Conservation (phyloP, 53 echinoderm and acorn worm genomes). For the Arbacia lixula region DNA sequence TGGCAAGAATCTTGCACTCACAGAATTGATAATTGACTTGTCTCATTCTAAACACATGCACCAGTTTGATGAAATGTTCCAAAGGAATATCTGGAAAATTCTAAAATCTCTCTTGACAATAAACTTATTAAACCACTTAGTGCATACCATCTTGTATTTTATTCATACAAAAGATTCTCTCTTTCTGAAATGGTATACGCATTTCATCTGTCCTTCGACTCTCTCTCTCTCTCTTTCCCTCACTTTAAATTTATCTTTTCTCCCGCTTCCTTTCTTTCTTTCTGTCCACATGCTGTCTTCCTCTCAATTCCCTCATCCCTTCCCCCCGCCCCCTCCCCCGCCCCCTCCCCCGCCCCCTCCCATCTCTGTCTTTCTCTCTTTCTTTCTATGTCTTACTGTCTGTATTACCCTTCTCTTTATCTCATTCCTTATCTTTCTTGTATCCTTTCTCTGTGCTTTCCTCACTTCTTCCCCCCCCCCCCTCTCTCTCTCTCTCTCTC, state of each 20-base stretch:
- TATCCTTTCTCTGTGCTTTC: too few species aligned
- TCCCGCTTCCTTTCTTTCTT: too few species aligned
- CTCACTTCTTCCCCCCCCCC: background rate
- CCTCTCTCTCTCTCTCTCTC: slow-evolving; percentile 24
- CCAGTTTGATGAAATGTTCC: slow-evolving; percentile 10
- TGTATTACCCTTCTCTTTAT: too few species aligned
- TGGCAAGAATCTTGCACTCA: slow-evolving; percentile 56
- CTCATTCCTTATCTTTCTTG: too few species aligned
- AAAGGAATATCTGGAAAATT: background rate
- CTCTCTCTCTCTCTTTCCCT: slow-evolving; percentile 21
- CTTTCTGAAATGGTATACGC: background rate
- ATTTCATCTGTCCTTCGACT: slow-evolving; percentile 5
- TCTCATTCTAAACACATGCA: slow-evolving; percentile 49
- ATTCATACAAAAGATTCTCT: slow-evolving; percentile 6
- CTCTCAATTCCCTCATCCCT: too few species aligned
- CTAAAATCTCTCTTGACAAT: background rate
- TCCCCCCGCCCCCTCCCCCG: too few species aligned
- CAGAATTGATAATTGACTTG: slow-evolving; percentile 25
- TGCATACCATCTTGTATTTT: slow-evolving; percentile 25
- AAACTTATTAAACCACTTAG: background rate
- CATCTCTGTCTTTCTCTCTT: too few species aligned
- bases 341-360: too few species aligned
- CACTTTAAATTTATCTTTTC: too few species aligned
- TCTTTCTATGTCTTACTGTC: too few species aligned
- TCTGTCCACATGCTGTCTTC: too few species aligned